A percentile compares a stretch with the other conserved stretches of the same genome.
Evolutionary conservation across 2,888 invertebrate species (phyloP).

Genomic region (Euzetes globulus): DNA sequence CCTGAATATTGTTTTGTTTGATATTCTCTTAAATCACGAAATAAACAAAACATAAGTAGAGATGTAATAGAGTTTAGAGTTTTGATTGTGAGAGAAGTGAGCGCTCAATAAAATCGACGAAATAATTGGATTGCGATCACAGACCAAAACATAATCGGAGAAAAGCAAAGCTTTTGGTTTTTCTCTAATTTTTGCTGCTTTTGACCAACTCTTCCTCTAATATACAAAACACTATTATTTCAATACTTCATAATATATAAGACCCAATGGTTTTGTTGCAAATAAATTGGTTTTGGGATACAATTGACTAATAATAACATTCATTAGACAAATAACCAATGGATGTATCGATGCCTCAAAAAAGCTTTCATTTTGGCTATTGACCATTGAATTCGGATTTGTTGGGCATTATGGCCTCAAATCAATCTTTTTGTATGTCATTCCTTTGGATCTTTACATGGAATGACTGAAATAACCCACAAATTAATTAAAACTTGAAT

Average conservation of each 20-base stretch:
- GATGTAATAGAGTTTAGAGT: too few species aligned
- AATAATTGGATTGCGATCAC: slow-evolving; percentile 22
- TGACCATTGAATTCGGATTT: background rate
- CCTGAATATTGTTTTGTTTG: background rate
- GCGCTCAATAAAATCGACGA: background rate
- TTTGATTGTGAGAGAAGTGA: background rate
- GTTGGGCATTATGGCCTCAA: background rate
- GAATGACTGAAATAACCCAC: background rate
- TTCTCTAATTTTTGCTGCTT: background rate
- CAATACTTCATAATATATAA: slow-evolving; percentile 3
- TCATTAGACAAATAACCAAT: background rate
- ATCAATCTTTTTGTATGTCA: background rate
- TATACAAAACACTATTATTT: background rate
- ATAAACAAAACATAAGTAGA: background rate
- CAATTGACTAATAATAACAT: slow-evolving; percentile 18
- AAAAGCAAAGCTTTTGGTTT: slow-evolving; percentile 23
- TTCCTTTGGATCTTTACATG: background rate
- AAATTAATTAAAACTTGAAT: background rate
- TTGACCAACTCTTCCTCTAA: background rate
- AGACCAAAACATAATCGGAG: background rate
- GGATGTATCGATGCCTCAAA: background rate
- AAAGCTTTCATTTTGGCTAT: slow-evolving; percentile 1
- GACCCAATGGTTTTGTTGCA: background rate
- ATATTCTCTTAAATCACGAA: background rate
- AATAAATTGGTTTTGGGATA: slow-evolving; percentile 8